A percentile compares a stretch with the other conserved stretches of the same genome.
phyloP scores from a whole-genome alignment of 2,113 vertebrate species.

The Cathartes aura region DNA sequence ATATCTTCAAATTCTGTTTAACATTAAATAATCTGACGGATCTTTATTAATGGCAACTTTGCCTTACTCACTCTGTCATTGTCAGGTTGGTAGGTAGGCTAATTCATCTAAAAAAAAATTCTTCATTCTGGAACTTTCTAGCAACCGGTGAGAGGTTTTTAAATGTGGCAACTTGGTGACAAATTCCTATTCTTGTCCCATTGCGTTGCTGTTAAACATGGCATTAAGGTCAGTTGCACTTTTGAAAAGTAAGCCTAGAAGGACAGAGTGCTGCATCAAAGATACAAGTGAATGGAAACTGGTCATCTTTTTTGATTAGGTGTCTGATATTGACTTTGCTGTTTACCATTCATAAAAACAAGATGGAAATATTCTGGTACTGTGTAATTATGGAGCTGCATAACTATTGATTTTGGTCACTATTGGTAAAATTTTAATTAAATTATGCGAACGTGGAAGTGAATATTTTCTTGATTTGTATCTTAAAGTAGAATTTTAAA shows the following conservation, averaged over 20 bases:
- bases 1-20: neutral
- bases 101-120: neutral
- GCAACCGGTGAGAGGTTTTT: neutral
- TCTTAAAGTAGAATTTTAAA: neutral
- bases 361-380: neutral
- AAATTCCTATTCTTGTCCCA: neutral
- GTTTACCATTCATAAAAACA: neutral
- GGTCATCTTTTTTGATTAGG: neutral
- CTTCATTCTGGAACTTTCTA: neutral
- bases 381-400: neutral
- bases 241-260: neutral
- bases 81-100: neutral
- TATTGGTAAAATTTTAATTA: neutral
- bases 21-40: neutral
- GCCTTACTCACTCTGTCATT: neutral
- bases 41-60: neutral
- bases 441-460: neutral
- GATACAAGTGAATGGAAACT: neutral
- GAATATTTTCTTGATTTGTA: neutral
- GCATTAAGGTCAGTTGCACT: neutral
- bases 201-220: neutral
- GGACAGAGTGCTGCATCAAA: neutral
- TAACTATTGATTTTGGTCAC: neutral
- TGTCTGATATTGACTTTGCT: neutral
- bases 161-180: neutral